Conservation (phyloP, 2,113 vertebrate genomes). For the Genyomyrus donnyi region DNA sequence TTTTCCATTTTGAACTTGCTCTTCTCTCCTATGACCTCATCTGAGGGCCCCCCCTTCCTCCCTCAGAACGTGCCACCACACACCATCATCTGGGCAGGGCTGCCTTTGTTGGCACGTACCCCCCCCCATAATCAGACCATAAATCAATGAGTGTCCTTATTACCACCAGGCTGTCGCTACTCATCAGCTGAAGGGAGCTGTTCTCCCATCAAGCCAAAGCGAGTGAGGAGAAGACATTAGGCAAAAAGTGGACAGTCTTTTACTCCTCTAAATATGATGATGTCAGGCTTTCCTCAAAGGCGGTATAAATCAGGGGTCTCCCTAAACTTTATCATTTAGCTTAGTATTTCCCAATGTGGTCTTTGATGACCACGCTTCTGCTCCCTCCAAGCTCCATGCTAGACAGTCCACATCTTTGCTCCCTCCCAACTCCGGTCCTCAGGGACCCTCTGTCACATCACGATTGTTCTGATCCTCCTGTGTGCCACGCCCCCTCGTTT, state of each 20-base stretch:
- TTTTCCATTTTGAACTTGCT: not conserved
- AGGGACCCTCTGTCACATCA: too few species aligned
- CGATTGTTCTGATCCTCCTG: too few species aligned
- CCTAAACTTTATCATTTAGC: not conserved
- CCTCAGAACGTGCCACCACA: not conserved
- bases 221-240: not conserved
- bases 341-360: too few species aligned
- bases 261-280: not conserved
- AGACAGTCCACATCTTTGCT: too few species aligned
- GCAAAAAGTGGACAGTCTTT: not conserved
- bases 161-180: not conserved
- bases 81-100: not conserved
- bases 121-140: not conserved
- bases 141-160: not conserved
- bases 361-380: too few species aligned
- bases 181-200: not conserved
- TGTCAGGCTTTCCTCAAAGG: not conserved
- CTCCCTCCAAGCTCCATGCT: too few species aligned
- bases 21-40: not conserved
- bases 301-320: not conserved
- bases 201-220: not conserved
- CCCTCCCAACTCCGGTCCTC: too few species aligned
- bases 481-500: too few species aligned
- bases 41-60: not conserved
- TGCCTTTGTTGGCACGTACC: not conserved